Base-by-base conservation (phyloP, 2,797 vertebrate species). In the Phataginus tricuspis region DNA sequence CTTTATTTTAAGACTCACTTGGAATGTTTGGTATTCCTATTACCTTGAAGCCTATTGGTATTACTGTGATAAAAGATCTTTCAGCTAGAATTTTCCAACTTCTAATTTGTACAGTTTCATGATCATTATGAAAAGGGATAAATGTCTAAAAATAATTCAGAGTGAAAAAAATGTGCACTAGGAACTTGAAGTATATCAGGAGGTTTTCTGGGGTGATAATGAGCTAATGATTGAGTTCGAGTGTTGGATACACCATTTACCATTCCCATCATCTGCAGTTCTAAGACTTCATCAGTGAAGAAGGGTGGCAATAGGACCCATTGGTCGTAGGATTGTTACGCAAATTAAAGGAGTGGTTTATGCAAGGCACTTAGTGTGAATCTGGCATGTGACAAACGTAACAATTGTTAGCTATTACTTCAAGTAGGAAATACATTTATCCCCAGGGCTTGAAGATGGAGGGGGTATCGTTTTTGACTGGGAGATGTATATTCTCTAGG, bases 1-100 rank as follows among this genome's bases (percentile, higher is more conserved):
- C 42, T 80, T 72, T 90, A 49, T 66, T 89, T 75, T 49, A 86
- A 89, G 80, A 82, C 45, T 80, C 23, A 10, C 37, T 37, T 75
- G 59, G 45, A 83, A 75, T 94, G 68, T 88, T 69, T 75, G 29
- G 7, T 55, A 37, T 79, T 77, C 27, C 29, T 57, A 5, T 57
- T 92, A 45, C 14, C 39, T 51, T 39, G 42, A 91, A 49, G 59
- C 49, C 72, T 83, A 7, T 1, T 57, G 1, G 27, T 61, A 34
- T 49, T n/a, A n/a, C 31, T 78, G 27, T 57, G 42, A 72, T 42
- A 80, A 25, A 25, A 86, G 63, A 6, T 75, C 74, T 71, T 85
- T 86, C 59, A 59, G 15, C 23, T 34, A 61, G 39, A 86, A 21
- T 66, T 91, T 74, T 66, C 69, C 79, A 0, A 37, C 53, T 86